Evolutionary conservation across 1,140 invertebrate species (phyloP).

Genomic region (Lordiphosa stackelbergi): DNA sequence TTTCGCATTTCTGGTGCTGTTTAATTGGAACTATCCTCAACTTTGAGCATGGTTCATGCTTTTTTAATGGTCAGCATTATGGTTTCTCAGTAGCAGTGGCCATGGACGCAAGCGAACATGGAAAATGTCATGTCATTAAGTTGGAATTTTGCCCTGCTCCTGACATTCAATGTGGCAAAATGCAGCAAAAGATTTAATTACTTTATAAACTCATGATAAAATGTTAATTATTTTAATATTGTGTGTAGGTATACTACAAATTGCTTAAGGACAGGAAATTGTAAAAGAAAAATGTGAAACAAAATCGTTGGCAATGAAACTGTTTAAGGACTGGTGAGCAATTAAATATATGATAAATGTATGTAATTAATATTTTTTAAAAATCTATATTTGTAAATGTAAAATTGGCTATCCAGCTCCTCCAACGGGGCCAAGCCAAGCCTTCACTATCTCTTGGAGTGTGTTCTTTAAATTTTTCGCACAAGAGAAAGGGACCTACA

Average conservation of each 20-base stretch:
- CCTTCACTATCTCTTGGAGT: too few species aligned
- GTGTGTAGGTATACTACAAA: slow-evolving; percentile 10
- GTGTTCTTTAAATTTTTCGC: too few species aligned
- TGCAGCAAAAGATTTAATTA: slow-evolving; percentile 39
- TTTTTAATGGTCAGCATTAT: slow-evolving; percentile 21
- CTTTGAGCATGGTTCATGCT: not conserved
- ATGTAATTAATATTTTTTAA: too few species aligned
- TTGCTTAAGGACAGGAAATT: slow-evolving; percentile 2
- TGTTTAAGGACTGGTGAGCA: too few species aligned
- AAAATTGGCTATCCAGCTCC: too few species aligned
- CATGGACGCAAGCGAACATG: not conserved
- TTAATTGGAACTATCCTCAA: slow-evolving; percentile 39
- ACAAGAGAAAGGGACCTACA: too few species aligned
- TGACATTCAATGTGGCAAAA: slow-evolving; percentile 14
- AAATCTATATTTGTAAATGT: too few species aligned
- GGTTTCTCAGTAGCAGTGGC: not conserved
- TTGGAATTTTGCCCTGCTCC: slow-evolving; percentile 18
- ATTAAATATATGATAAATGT: too few species aligned
- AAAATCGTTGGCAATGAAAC: slow-evolving; percentile 1
- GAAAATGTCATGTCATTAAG: slow-evolving; percentile 14
- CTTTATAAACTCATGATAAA: slow-evolving; percentile 43
- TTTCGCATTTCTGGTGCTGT: slow-evolving; percentile 25
- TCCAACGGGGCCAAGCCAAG: too few species aligned
- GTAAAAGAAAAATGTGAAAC: not conserved
- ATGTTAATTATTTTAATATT: slow-evolving; percentile 33